phyloP scores from a whole-genome alignment of 1,140 invertebrate species.

The Drosophila lacertosa region DNA sequence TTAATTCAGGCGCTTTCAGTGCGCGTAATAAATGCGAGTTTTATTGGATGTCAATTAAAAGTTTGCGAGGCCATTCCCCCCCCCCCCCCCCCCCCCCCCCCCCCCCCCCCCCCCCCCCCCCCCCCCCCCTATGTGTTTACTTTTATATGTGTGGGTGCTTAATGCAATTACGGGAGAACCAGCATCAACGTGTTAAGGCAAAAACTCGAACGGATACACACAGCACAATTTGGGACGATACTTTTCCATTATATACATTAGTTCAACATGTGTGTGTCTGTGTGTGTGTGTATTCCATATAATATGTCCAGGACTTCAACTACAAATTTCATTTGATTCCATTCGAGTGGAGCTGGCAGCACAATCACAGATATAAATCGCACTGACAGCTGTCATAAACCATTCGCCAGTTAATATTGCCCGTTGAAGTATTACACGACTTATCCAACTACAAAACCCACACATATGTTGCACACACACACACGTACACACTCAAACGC shows the following conservation, averaged over 20 bases:
- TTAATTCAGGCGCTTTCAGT: conserved; percentile 59
- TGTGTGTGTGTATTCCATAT: conserved; percentile 7
- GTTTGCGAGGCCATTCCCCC: conserved; percentile 61
- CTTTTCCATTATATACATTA: conserved; percentile 35
- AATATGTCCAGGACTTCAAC: conserved; percentile 7
- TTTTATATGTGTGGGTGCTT: conserved; percentile 61
- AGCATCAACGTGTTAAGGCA: not conserved
- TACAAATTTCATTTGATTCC: conserved; percentile 31
- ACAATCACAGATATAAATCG: conserved; percentile 49
- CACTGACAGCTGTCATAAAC: conserved; percentile 69
- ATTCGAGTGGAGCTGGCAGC: conserved; percentile 2
- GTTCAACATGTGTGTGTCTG: conserved; percentile 10
- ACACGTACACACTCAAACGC: conserved; percentile 14
- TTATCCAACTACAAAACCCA: not conserved
- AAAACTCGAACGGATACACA: conserved; percentile 18
- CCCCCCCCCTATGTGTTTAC: conserved; percentile 1
- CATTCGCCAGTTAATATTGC: conserved; percentile 23
- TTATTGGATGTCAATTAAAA: conserved; percentile 83
- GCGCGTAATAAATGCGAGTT: conserved; percentile 75
- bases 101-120: not conserved
- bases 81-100: not conserved
- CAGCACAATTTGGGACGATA: conserved; percentile 13
- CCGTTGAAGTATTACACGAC: no score
- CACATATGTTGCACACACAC: not conserved
- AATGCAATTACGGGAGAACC: conserved; percentile 63